A percentile compares a stretch with the other conserved stretches of the same genome.
Evolutionary conservation across 2,888 invertebrate species (phyloP).

Genomic region (Caenorhabditis sp.): DNA sequence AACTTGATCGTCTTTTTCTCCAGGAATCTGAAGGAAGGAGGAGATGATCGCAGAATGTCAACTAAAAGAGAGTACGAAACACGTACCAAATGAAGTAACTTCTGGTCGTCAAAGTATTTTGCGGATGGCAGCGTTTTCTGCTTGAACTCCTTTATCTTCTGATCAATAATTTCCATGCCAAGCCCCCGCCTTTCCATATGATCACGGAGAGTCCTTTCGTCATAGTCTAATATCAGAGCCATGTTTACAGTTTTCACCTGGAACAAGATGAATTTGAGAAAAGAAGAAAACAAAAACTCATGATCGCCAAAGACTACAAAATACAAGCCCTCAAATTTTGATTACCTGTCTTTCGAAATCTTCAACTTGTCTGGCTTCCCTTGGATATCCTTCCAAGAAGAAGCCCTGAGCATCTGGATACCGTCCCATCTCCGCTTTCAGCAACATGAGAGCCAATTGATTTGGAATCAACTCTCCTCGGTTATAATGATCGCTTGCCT

Average conservation of each 20-base stretch:
- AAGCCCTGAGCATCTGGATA: constrained; percentile 77
- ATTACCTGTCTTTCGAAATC: constrained; percentile 83
- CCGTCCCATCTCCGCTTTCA: constrained; percentile 83
- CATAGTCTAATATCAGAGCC: constrained; percentile 83
- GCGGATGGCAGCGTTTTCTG: constrained; percentile 83
- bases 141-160: constrained; percentile 81
- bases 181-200: constrained; percentile 82
- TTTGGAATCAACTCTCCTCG: constrained; percentile 83
- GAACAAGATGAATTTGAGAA: not conserved
- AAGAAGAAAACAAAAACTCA: not conserved
- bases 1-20: constrained; percentile 81
- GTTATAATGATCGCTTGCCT: constrained; percentile 80
- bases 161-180: constrained; percentile 75
- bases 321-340: constrained; percentile 1
- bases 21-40: constrained; percentile 79
- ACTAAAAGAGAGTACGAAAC: not conserved
- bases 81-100: constrained; percentile 81
- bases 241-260: constrained; percentile 79
- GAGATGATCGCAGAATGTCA: not conserved
- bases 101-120: constrained; percentile 83
- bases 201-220: constrained; percentile 80
- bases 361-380: constrained; percentile 82
- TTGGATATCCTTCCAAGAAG: constrained; percentile 82
- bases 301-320: not conserved
- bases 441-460: constrained; percentile 80